phyloP scores from a whole-genome alignment of 2,797 vertebrate genomes.

The Melanotaenia boesemani region DNA sequence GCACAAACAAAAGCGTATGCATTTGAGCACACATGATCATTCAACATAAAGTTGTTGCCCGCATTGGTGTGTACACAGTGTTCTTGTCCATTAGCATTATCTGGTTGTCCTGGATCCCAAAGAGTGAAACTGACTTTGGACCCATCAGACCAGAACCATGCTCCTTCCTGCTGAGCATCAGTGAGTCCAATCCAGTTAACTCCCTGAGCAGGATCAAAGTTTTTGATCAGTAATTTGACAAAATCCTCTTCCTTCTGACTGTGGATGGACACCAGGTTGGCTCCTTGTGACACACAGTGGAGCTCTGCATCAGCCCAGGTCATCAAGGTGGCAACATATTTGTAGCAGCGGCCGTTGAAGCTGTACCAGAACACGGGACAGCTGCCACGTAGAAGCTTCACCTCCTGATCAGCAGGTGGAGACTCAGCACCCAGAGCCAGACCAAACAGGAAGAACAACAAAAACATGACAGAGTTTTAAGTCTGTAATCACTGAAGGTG shows the following conservation, averaged over 20 bases:
- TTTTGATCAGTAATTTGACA: constrained; percentile 20
- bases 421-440: constrained; percentile 14
- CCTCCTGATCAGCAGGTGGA: not conserved
- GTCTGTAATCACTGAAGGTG: too few relatives aligned
- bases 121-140: rapidly evolving
- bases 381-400: not conserved
- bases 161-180: constrained; percentile 10
- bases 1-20: constrained; percentile 17
- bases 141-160: constrained; percentile 57
- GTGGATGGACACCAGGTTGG: constrained; percentile 48
- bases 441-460: constrained; percentile 2
- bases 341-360: constrained; percentile 39
- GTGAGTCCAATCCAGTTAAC: not conserved
- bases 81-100: rapidly evolving
- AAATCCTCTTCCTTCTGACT: not conserved
- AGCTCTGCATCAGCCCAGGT: constrained; percentile 46
- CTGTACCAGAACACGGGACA: constrained; percentile 18
- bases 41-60: rapidly evolving
- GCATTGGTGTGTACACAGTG: not conserved
- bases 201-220: not conserved
- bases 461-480: not conserved
- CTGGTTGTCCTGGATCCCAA: rapidly evolving
- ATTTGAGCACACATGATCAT: rapidly evolving
- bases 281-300: constrained; percentile 21
- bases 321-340: not conserved